phyloP scores from a whole-genome alignment of 1,140 invertebrate species.

The Bombus ignitus region DNA sequence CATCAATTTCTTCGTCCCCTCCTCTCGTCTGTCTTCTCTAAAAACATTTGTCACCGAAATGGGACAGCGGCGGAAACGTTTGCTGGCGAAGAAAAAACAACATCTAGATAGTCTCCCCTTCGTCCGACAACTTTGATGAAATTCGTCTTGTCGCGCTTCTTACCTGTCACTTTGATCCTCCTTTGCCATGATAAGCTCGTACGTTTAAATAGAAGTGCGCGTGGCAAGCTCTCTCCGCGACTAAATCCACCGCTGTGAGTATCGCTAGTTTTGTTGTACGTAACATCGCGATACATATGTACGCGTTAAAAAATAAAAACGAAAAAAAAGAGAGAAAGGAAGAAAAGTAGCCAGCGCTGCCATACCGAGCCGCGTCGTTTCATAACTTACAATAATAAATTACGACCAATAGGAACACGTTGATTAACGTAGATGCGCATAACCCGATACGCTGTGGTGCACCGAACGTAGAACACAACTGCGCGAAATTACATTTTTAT shows the following conservation, averaged over 20 bases:
- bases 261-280: background rate
- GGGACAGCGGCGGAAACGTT: background rate
- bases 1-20: background rate
- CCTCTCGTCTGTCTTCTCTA: background rate
- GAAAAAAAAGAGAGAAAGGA: constrained; percentile 45
- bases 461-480: constrained; percentile 8
- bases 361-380: background rate
- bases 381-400: constrained; percentile 18
- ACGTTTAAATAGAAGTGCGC: constrained; percentile 59
- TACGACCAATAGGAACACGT: background rate
- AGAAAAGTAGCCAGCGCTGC: too few relatives aligned
- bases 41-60: constrained; percentile 22
- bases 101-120: background rate
- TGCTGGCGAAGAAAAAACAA: background rate
- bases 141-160: constrained; percentile 35
- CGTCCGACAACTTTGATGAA: constrained; percentile 31
- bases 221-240: constrained; percentile 16
- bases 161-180: background rate
- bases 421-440: constrained; percentile 20
- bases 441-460: background rate
- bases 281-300: background rate
- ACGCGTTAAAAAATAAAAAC: background rate
- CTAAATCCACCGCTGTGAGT: background rate
- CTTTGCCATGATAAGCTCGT: constrained; percentile 41
- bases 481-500: constrained; percentile 47